Conservation (phyloP, 2,888 invertebrate genomes). For the Heteromurus nitidus region DNA sequence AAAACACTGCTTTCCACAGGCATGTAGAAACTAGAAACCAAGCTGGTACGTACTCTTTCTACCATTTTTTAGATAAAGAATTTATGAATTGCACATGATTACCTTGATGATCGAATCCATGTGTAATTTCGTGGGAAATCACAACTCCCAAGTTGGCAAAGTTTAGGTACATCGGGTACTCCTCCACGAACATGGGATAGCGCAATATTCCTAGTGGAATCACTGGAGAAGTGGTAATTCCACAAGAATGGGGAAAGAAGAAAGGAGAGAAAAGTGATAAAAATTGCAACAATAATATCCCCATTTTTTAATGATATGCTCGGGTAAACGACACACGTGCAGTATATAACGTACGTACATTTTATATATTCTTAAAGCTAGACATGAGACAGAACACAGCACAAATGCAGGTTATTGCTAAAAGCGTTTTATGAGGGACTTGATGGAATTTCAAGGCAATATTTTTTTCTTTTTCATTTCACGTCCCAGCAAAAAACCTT, state of each 20-base stretch:
- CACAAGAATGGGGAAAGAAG: neutral
- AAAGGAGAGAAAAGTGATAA: slow-evolving; percentile 31
- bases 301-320: neutral
- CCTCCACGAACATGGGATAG: slow-evolving; percentile 75
- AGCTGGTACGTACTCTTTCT: too few relatives aligned
- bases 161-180: slow-evolving; percentile 75
- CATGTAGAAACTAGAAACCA: too few relatives aligned
- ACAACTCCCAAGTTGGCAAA: slow-evolving; percentile 75
- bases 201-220: slow-evolving; percentile 75
- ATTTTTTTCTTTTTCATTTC: neutral
- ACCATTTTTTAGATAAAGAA: too few relatives aligned
- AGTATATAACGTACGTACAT: too few relatives aligned
- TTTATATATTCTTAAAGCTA: too few relatives aligned
- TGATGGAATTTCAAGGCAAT: too few relatives aligned
- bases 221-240: slow-evolving; percentile 74
- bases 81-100: slow-evolving; percentile 18
- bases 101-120: slow-evolving; percentile 75
- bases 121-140: slow-evolving; percentile 75
- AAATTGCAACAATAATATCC: slow-evolving; percentile 33
- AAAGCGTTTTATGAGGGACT: too few relatives aligned
- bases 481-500: too few relatives aligned
- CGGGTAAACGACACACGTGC: too few relatives aligned
- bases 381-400: too few relatives aligned
- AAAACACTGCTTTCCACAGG: too few relatives aligned
- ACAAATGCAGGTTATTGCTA: too few relatives aligned